Evolutionary conservation across 1,140 invertebrate genomes (phyloP).

Genomic region (Lepidostoma basale): DNA sequence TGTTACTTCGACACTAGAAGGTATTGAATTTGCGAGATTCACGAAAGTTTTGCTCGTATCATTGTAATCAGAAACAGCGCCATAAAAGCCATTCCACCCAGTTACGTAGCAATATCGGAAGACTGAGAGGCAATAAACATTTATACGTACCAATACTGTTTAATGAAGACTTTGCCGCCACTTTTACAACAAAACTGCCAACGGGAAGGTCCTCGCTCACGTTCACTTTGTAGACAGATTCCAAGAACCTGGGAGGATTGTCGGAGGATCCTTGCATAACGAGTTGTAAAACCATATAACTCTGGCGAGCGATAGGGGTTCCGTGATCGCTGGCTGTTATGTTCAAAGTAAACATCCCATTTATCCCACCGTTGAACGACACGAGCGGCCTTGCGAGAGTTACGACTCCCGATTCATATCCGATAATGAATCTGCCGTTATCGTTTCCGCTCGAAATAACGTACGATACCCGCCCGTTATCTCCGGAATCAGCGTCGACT

Average conservation of each 20-base stretch:
- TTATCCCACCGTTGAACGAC: slow-evolving; percentile 51
- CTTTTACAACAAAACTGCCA: slow-evolving; percentile 78
- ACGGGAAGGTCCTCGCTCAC: slow-evolving; percentile 80
- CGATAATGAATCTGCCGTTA: slow-evolving; percentile 77
- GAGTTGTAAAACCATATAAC: slow-evolving; percentile 68
- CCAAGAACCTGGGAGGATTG: slow-evolving; percentile 80
- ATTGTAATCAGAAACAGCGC: too few species aligned
- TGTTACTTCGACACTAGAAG: too few species aligned
- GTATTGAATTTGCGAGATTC: too few species aligned
- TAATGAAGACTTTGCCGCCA: slow-evolving; percentile 76
- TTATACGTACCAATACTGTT: slow-evolving; percentile 62
- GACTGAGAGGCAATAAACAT: too few species aligned
- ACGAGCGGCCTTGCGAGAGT: slow-evolving; percentile 73
- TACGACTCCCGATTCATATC: slow-evolving; percentile 77
- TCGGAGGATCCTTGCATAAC: slow-evolving; percentile 75
- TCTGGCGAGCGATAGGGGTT: slow-evolving; percentile 67
- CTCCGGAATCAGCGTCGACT: slow-evolving; percentile 81
- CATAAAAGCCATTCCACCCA: too few species aligned
- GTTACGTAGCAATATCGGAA: too few species aligned
- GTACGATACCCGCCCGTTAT: slow-evolving; percentile 88
- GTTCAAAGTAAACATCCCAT: slow-evolving; percentile 69
- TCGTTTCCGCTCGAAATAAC: slow-evolving; percentile 83
- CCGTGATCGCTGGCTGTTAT: slow-evolving; percentile 86
- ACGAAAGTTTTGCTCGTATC: too few species aligned
- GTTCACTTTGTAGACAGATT: slow-evolving; percentile 75